These are phyloP conservation scores for Camponotus vicinus DNA, from an alignment of 1,140 invertebrate genomes.

Conservation along the genomic window DNA sequence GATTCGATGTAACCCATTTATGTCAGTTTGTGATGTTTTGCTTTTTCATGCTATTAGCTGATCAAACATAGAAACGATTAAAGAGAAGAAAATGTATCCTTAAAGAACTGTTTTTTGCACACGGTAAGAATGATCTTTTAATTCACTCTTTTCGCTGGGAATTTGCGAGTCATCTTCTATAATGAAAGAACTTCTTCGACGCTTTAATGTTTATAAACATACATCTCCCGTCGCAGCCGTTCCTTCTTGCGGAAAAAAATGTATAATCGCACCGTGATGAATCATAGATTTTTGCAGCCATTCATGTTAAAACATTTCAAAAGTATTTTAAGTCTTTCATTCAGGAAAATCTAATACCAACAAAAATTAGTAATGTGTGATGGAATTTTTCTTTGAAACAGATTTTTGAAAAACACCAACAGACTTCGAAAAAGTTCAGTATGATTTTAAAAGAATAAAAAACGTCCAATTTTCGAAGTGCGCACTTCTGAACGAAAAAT, in stretches of 20 bases:
- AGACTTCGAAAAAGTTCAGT: neutral
- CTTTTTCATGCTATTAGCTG: conserved; percentile 49
- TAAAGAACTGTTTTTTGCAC: conserved; percentile 30
- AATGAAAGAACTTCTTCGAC: conserved; percentile 19
- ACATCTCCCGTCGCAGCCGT: too few relatives aligned
- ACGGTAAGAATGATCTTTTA: neutral
- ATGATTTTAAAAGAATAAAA: neutral
- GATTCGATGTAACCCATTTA: conserved; percentile 37
- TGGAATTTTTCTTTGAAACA: neutral
- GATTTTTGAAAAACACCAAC: neutral
- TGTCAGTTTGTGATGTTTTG: conserved; percentile 15
- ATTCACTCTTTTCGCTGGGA: neutral
- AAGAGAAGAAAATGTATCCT: conserved; percentile 14
- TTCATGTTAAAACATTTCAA: neutral
- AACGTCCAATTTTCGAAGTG: neutral
- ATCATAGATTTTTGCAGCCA: neutral
- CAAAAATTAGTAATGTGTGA: neutral
- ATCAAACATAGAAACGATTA: conserved; percentile 39
- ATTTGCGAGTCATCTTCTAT: conserved; percentile 13
- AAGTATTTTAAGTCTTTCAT: neutral
- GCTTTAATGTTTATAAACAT: neutral
- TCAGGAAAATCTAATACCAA: neutral
- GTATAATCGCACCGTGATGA: neutral
- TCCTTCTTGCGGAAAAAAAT: neutral
- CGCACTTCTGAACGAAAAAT: neutral